Conservation (phyloP, 2,888 invertebrate species). For the Caenorhabditis sp. region DNA sequence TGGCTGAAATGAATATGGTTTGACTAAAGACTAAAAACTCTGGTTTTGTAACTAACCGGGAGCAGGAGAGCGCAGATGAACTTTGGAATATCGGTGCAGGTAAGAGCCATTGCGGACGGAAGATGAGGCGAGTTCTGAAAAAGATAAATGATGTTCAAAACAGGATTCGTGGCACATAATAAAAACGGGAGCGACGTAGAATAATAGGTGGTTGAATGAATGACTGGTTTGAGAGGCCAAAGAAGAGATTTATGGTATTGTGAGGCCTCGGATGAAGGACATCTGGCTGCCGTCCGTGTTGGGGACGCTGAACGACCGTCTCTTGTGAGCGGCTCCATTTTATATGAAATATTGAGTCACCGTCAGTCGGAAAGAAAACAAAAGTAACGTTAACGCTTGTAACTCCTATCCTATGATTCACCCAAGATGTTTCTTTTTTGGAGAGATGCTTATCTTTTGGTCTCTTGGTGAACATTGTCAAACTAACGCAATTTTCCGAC, state of each 20-base stretch:
- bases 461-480: background rate
- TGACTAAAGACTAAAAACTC: background rate
- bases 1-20: constrained; percentile 58
- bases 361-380: background rate
- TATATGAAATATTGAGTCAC: too few relatives aligned
- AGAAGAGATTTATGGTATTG: constrained; percentile 29
- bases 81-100: constrained; percentile 66
- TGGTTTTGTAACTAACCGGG: constrained; percentile 49
- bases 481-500: too few relatives aligned
- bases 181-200: background rate
- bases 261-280: constrained; percentile 10
- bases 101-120: constrained; percentile 58
- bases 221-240: constrained; percentile 19
- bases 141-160: background rate
- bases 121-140: constrained; percentile 21
- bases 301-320: background rate
- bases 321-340: too few relatives aligned
- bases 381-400: background rate
- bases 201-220: background rate
- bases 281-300: background rate
- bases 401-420: too few relatives aligned
- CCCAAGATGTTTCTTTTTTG: background rate
- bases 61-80: constrained; percentile 65
- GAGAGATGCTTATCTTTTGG: background rate
- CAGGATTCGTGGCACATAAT: background rate